phyloP scores from a whole-genome alignment of 2,113 vertebrate species.

The Nyctereutes procyonoides region DNA sequence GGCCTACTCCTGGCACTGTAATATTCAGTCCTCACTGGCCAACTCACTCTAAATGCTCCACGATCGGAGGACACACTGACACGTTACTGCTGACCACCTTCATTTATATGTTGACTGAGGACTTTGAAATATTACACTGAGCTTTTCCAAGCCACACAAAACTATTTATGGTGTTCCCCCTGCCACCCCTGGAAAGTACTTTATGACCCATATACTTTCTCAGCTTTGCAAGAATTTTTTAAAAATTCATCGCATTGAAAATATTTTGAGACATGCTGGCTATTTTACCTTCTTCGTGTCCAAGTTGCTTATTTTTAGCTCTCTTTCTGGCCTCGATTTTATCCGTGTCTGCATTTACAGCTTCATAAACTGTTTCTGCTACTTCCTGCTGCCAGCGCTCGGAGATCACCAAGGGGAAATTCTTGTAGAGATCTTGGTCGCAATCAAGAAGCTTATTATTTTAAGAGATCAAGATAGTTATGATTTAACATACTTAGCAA shows the following conservation, averaged over 20 bases:
- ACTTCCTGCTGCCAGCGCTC: conserved; percentile 99
- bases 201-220: neutral
- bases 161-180: fast-evolving
- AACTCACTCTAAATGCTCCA: no score
- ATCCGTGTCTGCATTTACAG: conserved; percentile 97
- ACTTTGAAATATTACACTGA: neutral
- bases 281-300: conserved; percentile 96
- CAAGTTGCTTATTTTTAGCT: conserved; percentile 98
- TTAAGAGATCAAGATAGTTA: conserved; percentile 54
- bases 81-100: neutral
- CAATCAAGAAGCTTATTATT: conserved; percentile 93
- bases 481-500: conserved; percentile 16
- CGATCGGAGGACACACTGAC: no score
- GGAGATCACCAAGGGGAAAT: conserved; percentile 98
- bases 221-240: neutral
- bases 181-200: neutral
- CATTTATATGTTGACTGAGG: neutral
- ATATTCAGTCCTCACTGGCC: neutral
- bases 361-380: conserved; percentile 97
- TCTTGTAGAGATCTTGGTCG: conserved; percentile 99
- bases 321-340: conserved; percentile 96
- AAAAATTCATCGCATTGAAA: neutral
- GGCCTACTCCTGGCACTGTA: neutral
- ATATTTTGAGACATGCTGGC: fast-evolving
- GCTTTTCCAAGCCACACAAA: neutral